These are phyloP conservation scores for Cephus runcator DNA, from an alignment of 2,888 invertebrate genomes.

Conservation along the genomic window DNA sequence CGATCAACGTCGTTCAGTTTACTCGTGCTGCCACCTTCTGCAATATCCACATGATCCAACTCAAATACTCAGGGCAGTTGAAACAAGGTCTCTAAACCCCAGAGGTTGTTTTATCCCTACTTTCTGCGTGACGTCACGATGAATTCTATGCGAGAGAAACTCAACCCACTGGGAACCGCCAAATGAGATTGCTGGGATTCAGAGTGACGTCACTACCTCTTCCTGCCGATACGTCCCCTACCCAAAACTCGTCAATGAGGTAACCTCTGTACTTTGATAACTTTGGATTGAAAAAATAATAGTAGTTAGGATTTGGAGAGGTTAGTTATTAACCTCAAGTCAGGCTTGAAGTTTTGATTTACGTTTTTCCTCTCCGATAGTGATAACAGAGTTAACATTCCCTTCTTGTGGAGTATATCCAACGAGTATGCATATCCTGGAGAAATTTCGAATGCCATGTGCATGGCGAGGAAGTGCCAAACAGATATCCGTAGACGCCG, in stretches of 20 bases:
- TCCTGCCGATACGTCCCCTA: too few species aligned
- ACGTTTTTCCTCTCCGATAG: background rate
- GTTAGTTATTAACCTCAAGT: background rate
- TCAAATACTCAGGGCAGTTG: background rate
- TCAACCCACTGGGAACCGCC: too few species aligned
- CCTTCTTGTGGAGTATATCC: background rate
- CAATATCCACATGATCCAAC: background rate
- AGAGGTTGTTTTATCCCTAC: too few species aligned
- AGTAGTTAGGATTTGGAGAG: background rate
- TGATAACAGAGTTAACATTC: background rate
- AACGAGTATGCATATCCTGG: slow-evolving; percentile 46
- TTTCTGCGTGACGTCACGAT: too few species aligned
- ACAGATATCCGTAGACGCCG: slow-evolving; percentile 60
- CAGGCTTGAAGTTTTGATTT: background rate
- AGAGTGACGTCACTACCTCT: too few species aligned
- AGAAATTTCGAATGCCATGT: slow-evolving; percentile 47
- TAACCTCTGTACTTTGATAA: too few species aligned
- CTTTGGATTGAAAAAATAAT: background rate
- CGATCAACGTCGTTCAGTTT: background rate
- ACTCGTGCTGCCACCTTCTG: background rate
- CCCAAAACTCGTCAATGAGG: too few species aligned
- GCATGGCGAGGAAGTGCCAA: slow-evolving; percentile 56
- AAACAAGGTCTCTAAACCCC: too few species aligned
- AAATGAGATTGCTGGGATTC: too few species aligned
- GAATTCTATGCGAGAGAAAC: too few species aligned